Percentiles rank a stretch among this genome's conserved stretches.
These are phyloP conservation scores for Pandion haliaetus DNA, from an alignment of 2,113 vertebrate species.

Conservation along the genomic window DNA sequence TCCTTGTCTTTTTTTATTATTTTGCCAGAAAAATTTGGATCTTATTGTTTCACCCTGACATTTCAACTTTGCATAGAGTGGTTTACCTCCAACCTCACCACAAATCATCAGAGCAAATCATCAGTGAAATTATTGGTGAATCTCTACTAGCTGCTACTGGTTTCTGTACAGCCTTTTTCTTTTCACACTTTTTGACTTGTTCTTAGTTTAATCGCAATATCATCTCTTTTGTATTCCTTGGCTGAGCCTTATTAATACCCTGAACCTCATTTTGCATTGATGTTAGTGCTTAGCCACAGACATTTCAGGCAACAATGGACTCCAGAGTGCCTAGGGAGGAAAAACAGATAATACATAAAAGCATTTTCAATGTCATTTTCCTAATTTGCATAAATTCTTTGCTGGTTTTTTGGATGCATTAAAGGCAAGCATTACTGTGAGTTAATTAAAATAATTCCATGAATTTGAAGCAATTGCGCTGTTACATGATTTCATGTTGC, in stretches of 20 bases:
- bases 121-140: background rate
- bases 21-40: background rate
- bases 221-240: background rate
- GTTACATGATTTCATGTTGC: constrained; percentile 11
- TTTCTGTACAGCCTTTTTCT: background rate
- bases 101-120: background rate
- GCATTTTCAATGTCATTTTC: background rate
- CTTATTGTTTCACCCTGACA: background rate
- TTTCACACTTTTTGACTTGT: background rate
- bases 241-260: background rate
- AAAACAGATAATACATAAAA: background rate
- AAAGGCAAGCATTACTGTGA: background rate
- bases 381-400: background rate
- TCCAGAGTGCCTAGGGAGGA: background rate
- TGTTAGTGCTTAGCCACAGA: background rate
- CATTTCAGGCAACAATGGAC: background rate
- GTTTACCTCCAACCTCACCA: background rate
- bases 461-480: constrained; percentile 18
- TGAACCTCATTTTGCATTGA: background rate
- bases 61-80: background rate
- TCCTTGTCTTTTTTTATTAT: background rate
- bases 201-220: background rate
- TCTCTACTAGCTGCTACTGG: background rate
- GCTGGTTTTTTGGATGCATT: background rate
- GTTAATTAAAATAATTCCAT: constrained; percentile 41